Percentiles rank a stretch among this genome's conserved stretches.
Evolutionary conservation across 2,113 vertebrate species (phyloP).

Genomic region (Nothobranchius furzeri): DNA sequence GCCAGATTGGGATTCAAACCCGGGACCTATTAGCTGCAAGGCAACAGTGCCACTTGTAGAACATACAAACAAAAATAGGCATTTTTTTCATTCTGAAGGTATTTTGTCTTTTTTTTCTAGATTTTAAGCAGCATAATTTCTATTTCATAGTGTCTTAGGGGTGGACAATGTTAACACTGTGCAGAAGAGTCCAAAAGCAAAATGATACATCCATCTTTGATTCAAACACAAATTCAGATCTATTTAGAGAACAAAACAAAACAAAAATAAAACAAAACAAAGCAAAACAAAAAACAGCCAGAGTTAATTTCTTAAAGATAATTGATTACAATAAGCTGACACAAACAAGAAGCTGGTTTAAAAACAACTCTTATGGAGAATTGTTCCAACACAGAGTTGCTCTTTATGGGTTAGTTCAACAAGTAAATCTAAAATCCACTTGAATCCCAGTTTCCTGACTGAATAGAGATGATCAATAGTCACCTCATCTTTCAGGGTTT

Average conservation of each 20-base stretch:
- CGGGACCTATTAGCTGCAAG: no score
- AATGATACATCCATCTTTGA: constrained; percentile 63
- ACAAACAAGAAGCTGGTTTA: constrained; percentile 59
- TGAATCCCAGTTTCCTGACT: background rate
- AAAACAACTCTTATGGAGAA: constrained; percentile 31
- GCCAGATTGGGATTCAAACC: no score
- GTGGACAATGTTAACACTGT: constrained; percentile 36
- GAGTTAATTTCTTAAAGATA: constrained; percentile 39
- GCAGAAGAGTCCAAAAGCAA: constrained; percentile 41
- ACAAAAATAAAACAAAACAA: constrained; percentile 58
- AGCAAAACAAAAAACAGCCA: constrained; percentile 43
- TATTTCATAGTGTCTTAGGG: constrained; percentile 55
- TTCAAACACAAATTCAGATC: constrained; percentile 67
- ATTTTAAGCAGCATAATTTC: constrained; percentile 42
- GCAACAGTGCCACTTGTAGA: constrained; percentile 41
- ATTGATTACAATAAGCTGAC: constrained; percentile 40
- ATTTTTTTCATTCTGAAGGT: constrained; percentile 58
- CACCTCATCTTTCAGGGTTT: background rate
- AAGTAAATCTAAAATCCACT: background rate
- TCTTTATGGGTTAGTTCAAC: background rate
- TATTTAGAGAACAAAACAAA: constrained; percentile 49
- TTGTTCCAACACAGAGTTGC: constrained; percentile 19
- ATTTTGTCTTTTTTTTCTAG: constrained; percentile 46
- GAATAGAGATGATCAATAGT: background rate
- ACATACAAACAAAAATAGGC: constrained; percentile 68